These are phyloP conservation scores for Aphidius gifuensis DNA, from an alignment of 1,140 invertebrate species.

Conservation along the genomic window DNA sequence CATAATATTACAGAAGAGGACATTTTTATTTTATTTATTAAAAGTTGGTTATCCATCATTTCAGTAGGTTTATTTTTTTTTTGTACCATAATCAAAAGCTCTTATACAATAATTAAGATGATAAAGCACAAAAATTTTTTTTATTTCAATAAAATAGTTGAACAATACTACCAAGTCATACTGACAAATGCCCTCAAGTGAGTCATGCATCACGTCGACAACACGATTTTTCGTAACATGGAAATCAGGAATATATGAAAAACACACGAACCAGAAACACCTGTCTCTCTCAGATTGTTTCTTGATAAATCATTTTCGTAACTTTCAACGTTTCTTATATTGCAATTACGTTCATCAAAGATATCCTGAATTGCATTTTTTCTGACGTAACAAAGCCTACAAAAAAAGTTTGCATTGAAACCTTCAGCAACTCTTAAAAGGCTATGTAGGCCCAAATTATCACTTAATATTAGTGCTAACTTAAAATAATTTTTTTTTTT, in stretches of 20 bases:
- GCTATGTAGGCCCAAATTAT: slow-evolving; percentile 41
- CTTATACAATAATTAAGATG: slow-evolving; percentile 29
- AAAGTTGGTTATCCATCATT: slow-evolving; percentile 21
- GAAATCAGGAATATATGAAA: slow-evolving; percentile 23
- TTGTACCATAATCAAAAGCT: slow-evolving; percentile 23
- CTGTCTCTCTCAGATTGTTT: slow-evolving; percentile 15
- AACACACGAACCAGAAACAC: slow-evolving; percentile 18
- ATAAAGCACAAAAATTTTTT: slow-evolving; percentile 31
- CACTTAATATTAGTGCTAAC: slow-evolving; percentile 35
- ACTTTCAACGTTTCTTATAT: slow-evolving; percentile 23
- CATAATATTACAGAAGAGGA: slow-evolving; percentile 32
- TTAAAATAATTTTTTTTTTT: slow-evolving; percentile 31
- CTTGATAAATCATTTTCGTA: slow-evolving; percentile 10
- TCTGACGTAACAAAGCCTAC: slow-evolving; percentile 35
- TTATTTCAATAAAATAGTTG: slow-evolving; percentile 23
- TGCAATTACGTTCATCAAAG: slow-evolving; percentile 27
- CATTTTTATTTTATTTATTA: slow-evolving; percentile 23
- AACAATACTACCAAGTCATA: slow-evolving; percentile 33
- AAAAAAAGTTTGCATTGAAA: slow-evolving; percentile 35
- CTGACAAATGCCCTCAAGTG: slow-evolving; percentile 32
- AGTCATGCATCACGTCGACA: slow-evolving; percentile 36
- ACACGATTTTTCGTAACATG: slow-evolving; percentile 31
- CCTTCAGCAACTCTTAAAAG: slow-evolving; percentile 36
- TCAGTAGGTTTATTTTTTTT: slow-evolving; percentile 30
- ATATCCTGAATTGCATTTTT: slow-evolving; percentile 26